Evolutionary conservation across 1,140 invertebrate genomes (phyloP).

Genomic region (Archegozetes longisetosus): DNA sequence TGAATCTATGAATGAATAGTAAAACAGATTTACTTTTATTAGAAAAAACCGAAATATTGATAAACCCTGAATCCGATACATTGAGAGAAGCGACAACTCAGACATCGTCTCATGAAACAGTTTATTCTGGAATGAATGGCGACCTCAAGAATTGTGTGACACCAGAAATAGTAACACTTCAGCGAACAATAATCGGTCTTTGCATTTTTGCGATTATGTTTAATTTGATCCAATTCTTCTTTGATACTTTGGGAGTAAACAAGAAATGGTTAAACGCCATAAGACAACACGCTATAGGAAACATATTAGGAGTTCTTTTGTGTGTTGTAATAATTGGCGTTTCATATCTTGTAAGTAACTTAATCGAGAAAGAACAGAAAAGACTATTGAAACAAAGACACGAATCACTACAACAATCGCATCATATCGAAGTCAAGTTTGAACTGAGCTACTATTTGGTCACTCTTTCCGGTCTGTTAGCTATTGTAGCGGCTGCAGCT

Average conservation of each 20-base stretch:
- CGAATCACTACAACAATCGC: not conserved
- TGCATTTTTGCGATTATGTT: slow-evolving; percentile 20
- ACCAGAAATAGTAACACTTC: slow-evolving; percentile 17
- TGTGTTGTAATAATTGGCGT: slow-evolving; percentile 20
- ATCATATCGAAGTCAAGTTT: slow-evolving; percentile 20
- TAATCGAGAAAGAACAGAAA: slow-evolving; percentile 19
- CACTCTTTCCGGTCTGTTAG: slow-evolving; percentile 18
- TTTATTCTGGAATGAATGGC: not conserved
- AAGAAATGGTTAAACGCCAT: slow-evolving; percentile 14
- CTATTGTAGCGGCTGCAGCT: slow-evolving; percentile 19
- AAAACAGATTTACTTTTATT: too few species aligned
- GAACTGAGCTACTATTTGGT: slow-evolving; percentile 22
- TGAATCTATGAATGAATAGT: too few species aligned
- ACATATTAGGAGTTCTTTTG: slow-evolving; percentile 18
- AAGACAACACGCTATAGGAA: slow-evolving; percentile 17
- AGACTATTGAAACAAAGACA: not conserved
- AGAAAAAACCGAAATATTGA: too few species aligned
- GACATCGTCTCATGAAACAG: too few species aligned
- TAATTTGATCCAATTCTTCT: slow-evolving; percentile 20
- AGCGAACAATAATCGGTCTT: slow-evolving; percentile 18
- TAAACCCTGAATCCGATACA: too few species aligned
- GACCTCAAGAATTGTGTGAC: slow-evolving; percentile 16
- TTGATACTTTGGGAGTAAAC: slow-evolving; percentile 16
- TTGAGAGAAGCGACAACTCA: too few species aligned
- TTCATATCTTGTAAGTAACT: slow-evolving; percentile 17